Percentiles rank a stretch among this genome's conserved stretches.
phyloP scores from a whole-genome alignment of 2,888 invertebrate genomes.

The Argyresthia goedartella region DNA sequence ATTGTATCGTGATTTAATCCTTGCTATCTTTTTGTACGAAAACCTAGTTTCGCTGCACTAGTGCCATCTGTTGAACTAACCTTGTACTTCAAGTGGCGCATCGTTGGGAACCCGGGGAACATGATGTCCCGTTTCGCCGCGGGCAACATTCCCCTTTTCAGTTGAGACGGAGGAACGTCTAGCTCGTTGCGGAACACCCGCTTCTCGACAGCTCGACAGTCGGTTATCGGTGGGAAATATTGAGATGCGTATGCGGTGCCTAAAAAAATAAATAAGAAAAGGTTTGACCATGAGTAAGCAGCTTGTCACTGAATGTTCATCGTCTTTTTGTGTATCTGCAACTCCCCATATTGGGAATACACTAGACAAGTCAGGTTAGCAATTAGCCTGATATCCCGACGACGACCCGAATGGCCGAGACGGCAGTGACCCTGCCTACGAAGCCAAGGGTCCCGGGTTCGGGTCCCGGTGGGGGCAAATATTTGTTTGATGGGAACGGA shows the following conservation, averaged over 20 bases:
- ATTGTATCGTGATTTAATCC: too few species aligned
- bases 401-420: too few species aligned
- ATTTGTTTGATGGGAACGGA: too few species aligned
- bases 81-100: constrained; percentile 85
- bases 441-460: too few species aligned
- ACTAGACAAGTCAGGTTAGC: too few species aligned
- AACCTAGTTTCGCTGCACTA: not conserved
- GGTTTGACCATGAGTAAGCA: not conserved
- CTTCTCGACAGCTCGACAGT: constrained; percentile 68
- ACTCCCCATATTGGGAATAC: too few species aligned
- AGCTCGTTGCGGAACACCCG: constrained; percentile 69
- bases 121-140: constrained; percentile 77
- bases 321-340: too few species aligned
- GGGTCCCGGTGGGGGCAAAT: too few species aligned
- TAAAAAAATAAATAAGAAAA: not conserved
- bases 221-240: constrained; percentile 73
- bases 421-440: too few species aligned
- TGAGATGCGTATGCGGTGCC: constrained; percentile 65
- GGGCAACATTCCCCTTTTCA: constrained; percentile 79
- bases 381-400: too few species aligned
- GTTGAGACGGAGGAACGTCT: constrained; percentile 62
- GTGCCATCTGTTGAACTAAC: constrained; percentile 53
- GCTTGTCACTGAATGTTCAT: too few species aligned
- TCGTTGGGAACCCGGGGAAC: constrained; percentile 93
- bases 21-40: too few species aligned